Evolutionary conservation across 2,797 vertebrate genomes (phyloP).

Genomic region (Lepus oiostolus): DNA sequence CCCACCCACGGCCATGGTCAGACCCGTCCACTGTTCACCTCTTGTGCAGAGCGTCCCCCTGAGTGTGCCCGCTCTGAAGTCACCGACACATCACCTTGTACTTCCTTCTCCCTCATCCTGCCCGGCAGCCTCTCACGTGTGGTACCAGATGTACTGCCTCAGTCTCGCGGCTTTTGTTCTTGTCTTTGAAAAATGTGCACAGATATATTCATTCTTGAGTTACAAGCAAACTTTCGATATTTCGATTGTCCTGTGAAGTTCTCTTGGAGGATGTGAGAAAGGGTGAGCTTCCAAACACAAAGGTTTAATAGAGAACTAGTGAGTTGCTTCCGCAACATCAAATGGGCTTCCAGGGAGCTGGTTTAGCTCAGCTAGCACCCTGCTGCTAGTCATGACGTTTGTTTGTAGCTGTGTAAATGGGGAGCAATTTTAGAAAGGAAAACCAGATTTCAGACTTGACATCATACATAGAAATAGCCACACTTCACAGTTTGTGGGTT

Average conservation of each 20-base stretch:
- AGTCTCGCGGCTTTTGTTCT: not conserved
- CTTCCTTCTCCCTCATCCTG: not conserved
- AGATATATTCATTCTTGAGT: not conserved
- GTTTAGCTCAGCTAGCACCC: not conserved
- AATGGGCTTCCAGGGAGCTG: not conserved
- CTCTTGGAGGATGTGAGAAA: not conserved
- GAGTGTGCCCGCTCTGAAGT: not conserved
- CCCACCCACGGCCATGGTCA: not conserved
- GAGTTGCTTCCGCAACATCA: not conserved
- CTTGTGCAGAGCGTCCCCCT: not conserved
- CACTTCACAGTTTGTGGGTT: not conserved
- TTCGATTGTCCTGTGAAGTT: not conserved
- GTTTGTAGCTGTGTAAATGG: not conserved
- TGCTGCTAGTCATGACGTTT: not conserved
- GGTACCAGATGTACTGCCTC: not conserved
- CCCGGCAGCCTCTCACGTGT: not conserved
- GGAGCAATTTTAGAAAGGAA: not conserved
- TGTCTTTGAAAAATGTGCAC: not conserved
- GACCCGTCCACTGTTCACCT: not conserved
- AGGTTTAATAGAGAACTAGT: not conserved
- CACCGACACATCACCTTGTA: not conserved
- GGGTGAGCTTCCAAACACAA: not conserved
- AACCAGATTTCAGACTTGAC: constrained; percentile 17
- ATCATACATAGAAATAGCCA: not conserved
- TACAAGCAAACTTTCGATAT: not conserved